A percentile compares a stretch with the other conserved stretches of the same genome.
These are phyloP conservation scores for Brachyhypopomus gauderio DNA, from an alignment of 2,113 vertebrate genomes.

Conservation along the genomic window DNA sequence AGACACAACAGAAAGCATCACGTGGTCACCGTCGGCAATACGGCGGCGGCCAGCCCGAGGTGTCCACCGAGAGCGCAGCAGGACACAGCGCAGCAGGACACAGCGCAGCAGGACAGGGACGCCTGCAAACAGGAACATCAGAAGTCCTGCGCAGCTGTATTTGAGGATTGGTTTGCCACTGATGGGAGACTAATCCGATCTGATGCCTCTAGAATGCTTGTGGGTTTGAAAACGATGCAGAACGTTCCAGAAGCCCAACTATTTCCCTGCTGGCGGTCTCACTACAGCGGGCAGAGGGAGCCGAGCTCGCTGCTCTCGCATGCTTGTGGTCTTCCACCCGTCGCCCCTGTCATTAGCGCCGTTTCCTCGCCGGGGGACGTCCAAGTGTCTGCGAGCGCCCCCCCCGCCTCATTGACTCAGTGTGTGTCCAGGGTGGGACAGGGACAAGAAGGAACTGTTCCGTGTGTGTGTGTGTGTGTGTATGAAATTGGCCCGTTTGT, in stretches of 20 bases:
- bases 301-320: not conserved
- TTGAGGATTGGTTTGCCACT: not conserved
- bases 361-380: slow-evolving; percentile 2
- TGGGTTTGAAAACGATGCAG: not conserved
- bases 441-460: slow-evolving; percentile 23
- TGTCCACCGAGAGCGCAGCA: no score
- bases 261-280: not conserved
- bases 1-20: not conserved
- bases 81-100: no score
- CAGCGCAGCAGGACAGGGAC: not conserved
- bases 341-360: slow-evolving; percentile 19
- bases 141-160: not conserved
- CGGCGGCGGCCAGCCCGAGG: no score
- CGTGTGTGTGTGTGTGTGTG: slow-evolving; percentile 36
- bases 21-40: no score
- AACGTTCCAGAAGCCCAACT: not conserved
- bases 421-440: slow-evolving; percentile 44
- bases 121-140: no score
- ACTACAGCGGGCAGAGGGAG: not conserved
- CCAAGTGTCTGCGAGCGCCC: not conserved
- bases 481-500: slow-evolving; percentile 21
- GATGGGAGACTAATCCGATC: not conserved
- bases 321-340: slow-evolving; percentile 15
- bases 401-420: slow-evolving; percentile 36
- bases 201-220: not conserved